A percentile compares a stretch with the other conserved stretches of the same genome.
phyloP scores from a whole-genome alignment of 2,888 invertebrate species.

The Psylliodes chrysocephalus region DNA sequence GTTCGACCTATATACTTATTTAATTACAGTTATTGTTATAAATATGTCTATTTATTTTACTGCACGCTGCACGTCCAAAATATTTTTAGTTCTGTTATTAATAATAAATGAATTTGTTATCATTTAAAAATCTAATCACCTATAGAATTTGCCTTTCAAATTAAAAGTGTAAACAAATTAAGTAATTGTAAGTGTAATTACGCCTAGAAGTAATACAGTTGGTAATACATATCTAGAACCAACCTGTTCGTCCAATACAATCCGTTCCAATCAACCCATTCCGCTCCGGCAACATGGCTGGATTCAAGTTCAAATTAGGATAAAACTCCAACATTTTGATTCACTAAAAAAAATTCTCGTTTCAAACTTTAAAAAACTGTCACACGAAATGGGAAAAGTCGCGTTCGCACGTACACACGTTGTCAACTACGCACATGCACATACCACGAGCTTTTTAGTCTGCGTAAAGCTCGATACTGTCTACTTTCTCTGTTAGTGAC shows the following conservation, averaged over 20 bases:
- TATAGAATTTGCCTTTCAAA: too few species aligned
- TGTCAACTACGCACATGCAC: conserved; percentile 32
- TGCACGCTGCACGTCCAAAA: too few species aligned
- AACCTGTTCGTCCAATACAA: conserved; percentile 75
- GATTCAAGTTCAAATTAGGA: conserved; percentile 69
- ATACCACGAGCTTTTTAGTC: conserved; percentile 31
- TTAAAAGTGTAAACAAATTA: too few species aligned
- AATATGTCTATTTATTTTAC: too few species aligned
- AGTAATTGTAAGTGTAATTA: too few species aligned
- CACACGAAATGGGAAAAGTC: conserved; percentile 22
- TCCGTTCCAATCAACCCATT: conserved; percentile 68
- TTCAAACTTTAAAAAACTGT: conserved; percentile 18
- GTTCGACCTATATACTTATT: too few species aligned
- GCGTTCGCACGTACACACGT: conserved; percentile 24
- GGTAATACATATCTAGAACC: too few species aligned
- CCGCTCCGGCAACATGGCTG: conserved; percentile 69
- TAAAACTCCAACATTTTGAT: conserved; percentile 76
- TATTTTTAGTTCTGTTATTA: too few species aligned
- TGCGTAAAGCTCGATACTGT: conserved; percentile 52
- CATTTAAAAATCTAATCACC: too few species aligned
- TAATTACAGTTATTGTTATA: too few species aligned
- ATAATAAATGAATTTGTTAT: too few species aligned
- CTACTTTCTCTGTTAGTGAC: conserved; percentile 49
- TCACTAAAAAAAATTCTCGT: conserved; percentile 1
- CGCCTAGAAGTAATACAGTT: too few species aligned